Conservation (phyloP, 2,888 invertebrate species). For the Magallana nippona region DNA sequence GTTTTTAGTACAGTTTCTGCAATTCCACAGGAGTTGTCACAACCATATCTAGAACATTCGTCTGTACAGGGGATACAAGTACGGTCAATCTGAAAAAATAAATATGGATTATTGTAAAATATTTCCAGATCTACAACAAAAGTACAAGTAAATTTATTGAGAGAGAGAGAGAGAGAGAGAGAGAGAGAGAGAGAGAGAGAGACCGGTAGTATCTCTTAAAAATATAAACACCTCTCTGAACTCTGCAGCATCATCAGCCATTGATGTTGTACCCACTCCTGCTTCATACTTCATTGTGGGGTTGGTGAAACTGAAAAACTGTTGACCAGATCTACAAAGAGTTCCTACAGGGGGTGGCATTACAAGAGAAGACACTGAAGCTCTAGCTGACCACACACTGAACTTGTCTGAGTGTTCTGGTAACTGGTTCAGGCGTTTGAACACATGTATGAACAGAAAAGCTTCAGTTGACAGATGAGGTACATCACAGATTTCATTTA, state of each 20-base stretch:
- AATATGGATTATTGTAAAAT: no score
- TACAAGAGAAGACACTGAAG: slow-evolving; percentile 55
- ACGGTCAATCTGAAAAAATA: slow-evolving; percentile 49
- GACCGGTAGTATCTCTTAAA: no score
- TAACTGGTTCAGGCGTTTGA: slow-evolving; percentile 64
- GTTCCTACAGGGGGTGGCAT: slow-evolving; percentile 57
- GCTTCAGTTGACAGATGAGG: slow-evolving; percentile 57
- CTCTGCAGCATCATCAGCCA: slow-evolving; percentile 49
- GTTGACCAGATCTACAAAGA: slow-evolving; percentile 63
- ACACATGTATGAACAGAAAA: slow-evolving; percentile 59
- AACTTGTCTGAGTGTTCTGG: slow-evolving; percentile 50
- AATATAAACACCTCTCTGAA: slow-evolving; percentile 54
- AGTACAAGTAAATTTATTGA: no score
- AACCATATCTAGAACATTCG: slow-evolving; percentile 56
- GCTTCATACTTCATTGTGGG: slow-evolving; percentile 63
- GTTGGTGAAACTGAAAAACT: slow-evolving; percentile 60
- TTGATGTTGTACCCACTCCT: slow-evolving; percentile 56
- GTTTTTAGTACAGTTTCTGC: slow-evolving; percentile 20
- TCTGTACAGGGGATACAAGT: slow-evolving; percentile 63
- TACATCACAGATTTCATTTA: slow-evolving; percentile 61
- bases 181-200: no score
- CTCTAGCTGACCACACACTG: slow-evolving; percentile 54
- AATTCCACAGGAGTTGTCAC: slow-evolving; percentile 50
- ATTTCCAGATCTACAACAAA: no score
- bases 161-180: no score